Evolutionary conservation across 2,797 vertebrate genomes (phyloP).

Genomic region (Sternotherus odoratus): DNA sequence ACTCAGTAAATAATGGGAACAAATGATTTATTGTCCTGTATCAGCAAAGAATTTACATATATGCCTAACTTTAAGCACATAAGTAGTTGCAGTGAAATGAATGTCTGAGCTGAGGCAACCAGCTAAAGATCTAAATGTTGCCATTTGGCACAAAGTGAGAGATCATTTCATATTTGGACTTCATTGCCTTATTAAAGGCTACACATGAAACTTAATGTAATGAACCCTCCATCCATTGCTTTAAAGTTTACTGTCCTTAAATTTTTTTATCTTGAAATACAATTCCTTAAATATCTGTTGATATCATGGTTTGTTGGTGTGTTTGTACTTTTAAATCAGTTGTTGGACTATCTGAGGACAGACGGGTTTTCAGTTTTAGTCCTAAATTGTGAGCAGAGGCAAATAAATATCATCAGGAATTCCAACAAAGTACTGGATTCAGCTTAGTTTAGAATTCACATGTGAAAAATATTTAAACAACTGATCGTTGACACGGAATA

Average conservation of each 20-base stretch:
- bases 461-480: neutral
- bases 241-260: neutral
- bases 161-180: neutral
- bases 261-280: neutral
- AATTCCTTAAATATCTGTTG: neutral
- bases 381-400: neutral
- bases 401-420: neutral
- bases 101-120: neutral
- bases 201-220: neutral
- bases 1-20: neutral
- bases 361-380: neutral
- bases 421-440: neutral
- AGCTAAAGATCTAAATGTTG: neutral
- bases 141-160: neutral
- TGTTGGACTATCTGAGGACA: neutral
- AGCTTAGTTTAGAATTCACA: accelerated
- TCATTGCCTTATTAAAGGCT: neutral
- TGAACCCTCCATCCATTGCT: neutral
- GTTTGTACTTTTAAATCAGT: neutral
- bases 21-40: neutral
- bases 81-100: neutral
- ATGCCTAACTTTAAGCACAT: neutral
- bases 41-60: neutral
- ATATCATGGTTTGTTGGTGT: neutral
- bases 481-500: neutral